These are phyloP conservation scores for Pangasius macronema DNA, from an alignment of 2,797 vertebrate species.

Conservation along the genomic window DNA sequence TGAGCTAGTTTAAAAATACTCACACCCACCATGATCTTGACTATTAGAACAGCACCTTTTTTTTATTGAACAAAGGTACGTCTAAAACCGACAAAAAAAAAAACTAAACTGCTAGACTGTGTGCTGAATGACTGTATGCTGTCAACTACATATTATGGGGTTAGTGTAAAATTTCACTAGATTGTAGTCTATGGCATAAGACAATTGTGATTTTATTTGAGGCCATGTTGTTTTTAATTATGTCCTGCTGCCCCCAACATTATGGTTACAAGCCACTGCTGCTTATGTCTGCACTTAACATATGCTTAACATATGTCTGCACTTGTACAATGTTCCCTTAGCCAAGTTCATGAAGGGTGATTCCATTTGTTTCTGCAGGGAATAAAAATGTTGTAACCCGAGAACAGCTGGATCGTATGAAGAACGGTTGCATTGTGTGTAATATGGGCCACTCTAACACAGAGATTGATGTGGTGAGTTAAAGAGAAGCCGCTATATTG, in stretches of 20 bases:
- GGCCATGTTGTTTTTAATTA: background rate
- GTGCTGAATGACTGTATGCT: background rate
- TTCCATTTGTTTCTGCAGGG: constrained; percentile 70
- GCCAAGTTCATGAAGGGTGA: background rate
- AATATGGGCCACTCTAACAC: constrained; percentile 99
- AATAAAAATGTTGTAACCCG: constrained; percentile 98
- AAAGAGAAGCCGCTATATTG: background rate
- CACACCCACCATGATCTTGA: background rate
- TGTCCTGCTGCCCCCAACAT: background rate
- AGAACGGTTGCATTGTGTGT: constrained; percentile 97
- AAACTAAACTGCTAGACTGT: background rate
- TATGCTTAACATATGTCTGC: too few relatives aligned
- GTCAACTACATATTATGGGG: background rate
- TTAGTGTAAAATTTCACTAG: background rate
- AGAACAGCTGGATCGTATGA: constrained; percentile 95
- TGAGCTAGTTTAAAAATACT: background rate
- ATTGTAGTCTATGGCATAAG: background rate
- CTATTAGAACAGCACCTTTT: background rate
- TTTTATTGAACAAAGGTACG: background rate
- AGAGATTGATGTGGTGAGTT: constrained; percentile 94
- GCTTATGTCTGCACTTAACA: background rate
- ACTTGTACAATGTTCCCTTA: background rate
- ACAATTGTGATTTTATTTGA: background rate
- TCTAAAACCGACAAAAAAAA: background rate
- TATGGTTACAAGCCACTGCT: background rate